Evolutionary conservation across 2,797 vertebrate species (phyloP).

Genomic region (Limosa lapponica): DNA sequence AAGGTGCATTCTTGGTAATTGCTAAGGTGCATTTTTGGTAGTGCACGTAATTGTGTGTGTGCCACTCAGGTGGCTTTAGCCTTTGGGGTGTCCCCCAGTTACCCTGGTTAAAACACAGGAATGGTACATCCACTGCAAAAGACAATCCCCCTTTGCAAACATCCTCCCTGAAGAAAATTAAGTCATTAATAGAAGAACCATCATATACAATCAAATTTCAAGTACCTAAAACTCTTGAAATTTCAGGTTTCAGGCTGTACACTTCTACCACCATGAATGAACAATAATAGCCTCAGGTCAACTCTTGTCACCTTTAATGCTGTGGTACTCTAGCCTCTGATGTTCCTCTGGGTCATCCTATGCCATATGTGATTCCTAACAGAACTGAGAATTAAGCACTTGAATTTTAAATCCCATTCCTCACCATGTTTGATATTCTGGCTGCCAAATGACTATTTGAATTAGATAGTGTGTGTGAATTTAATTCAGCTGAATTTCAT

Average conservation of each 20-base stretch:
- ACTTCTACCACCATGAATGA: not conserved
- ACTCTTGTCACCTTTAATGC: not conserved
- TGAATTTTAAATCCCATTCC: not conserved
- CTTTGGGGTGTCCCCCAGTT: not conserved
- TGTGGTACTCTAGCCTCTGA: not conserved
- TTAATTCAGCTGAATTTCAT: not conserved
- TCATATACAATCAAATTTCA: not conserved
- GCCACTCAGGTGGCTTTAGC: not conserved
- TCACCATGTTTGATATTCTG: not conserved
- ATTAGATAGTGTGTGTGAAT: not conserved
- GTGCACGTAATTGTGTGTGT: accelerated
- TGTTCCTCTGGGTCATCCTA: not conserved
- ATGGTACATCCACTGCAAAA: not conserved
- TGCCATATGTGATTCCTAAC: not conserved
- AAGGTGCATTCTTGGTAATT: not conserved
- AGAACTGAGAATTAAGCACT: not conserved
- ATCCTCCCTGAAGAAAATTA: not conserved
- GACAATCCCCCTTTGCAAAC: not conserved
- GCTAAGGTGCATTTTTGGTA: not conserved
- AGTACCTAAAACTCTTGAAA: not conserved
- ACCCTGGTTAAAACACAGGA: not conserved
- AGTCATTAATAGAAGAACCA: not conserved
- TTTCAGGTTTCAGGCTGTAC: not conserved
- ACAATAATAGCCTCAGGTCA: not conserved
- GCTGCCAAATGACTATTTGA: not conserved